Conservation (phyloP, 1,140 invertebrate genomes). For the Bombus fervidus region DNA sequence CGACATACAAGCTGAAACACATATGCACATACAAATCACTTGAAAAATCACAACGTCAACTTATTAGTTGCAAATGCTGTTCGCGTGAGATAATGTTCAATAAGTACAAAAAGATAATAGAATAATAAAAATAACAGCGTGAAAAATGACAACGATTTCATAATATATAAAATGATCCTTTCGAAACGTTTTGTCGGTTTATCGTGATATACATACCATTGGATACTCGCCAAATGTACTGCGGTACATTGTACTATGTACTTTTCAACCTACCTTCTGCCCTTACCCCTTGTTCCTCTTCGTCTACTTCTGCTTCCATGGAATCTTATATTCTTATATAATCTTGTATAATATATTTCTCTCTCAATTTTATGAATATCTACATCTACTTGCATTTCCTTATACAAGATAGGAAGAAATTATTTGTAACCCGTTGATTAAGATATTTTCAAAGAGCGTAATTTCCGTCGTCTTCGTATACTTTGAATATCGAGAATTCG, state of each 20-base stretch:
- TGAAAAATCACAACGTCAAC: not conserved
- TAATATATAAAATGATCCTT: not conserved
- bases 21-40: not conserved
- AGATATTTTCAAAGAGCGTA: not conserved
- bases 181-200: slow-evolving; percentile 11
- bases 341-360: not conserved
- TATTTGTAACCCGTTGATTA: not conserved
- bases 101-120: not conserved
- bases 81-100: not conserved
- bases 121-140: not conserved
- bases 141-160: not conserved
- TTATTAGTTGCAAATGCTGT: not conserved
- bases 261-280: not conserved
- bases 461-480: not conserved
- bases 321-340: too few relatives aligned
- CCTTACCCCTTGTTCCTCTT: not conserved
- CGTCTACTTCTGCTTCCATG: too few relatives aligned
- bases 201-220: not conserved
- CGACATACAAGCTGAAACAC: too few relatives aligned
- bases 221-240: slow-evolving; percentile 26
- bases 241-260: slow-evolving; percentile 2
- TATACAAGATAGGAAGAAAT: not conserved
- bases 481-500: not conserved
- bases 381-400: not conserved
- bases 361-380: not conserved